Conservation (phyloP, 2,797 vertebrate species). For the Astyanax mexicanus region DNA sequence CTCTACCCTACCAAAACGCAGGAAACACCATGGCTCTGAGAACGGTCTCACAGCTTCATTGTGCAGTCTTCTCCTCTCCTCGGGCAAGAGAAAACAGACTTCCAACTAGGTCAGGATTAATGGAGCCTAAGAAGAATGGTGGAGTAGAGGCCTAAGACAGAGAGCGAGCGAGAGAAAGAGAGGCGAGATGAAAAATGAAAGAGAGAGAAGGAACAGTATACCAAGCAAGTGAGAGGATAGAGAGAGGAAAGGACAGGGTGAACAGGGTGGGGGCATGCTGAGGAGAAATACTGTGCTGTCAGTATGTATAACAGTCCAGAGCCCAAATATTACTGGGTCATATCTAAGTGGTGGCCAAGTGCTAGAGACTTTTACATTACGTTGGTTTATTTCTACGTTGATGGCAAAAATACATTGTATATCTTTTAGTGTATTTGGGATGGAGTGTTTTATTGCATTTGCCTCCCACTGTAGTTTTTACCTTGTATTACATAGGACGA, state of each 20-base stretch:
- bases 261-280: constrained; percentile 2
- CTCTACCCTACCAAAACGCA: background rate
- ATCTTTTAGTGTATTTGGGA: background rate
- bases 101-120: constrained; percentile 70
- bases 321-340: background rate
- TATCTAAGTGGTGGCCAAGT: background rate
- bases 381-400: background rate
- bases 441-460: too few species aligned
- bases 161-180: constrained; percentile 17
- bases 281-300: constrained; percentile 8
- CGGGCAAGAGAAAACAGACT: constrained; percentile 59
- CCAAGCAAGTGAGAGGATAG: background rate
- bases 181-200: constrained; percentile 19
- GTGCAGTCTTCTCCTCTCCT: constrained; percentile 52
- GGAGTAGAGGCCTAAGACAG: constrained; percentile 17
- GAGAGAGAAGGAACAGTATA: background rate
- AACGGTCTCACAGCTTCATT: constrained; percentile 19
- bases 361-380: background rate
- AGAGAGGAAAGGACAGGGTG: constrained; percentile 6
- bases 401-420: too few species aligned
- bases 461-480: too few species aligned
- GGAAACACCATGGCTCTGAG: constrained; percentile 11
- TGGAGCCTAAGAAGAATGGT: constrained; percentile 57
- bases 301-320: constrained; percentile 3
- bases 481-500: too few species aligned